Percentiles rank a stretch among this genome's conserved stretches.
phyloP scores from a whole-genome alignment of 1,140 invertebrate species.

The Colletes gigas region DNA sequence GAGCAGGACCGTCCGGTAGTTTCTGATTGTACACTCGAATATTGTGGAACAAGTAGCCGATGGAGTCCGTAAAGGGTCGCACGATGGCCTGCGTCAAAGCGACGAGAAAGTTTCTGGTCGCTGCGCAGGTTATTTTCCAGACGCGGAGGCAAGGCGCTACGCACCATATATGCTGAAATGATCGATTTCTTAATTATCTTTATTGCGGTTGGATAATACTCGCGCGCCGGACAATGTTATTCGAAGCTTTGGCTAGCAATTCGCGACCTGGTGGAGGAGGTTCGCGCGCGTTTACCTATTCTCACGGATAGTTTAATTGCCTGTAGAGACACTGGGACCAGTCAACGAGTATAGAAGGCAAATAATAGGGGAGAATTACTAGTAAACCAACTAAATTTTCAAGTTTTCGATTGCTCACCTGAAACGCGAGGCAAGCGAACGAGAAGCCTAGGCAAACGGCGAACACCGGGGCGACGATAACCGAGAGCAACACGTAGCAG shows the following conservation, averaged over 20 bases:
- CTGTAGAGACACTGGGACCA: too few species aligned
- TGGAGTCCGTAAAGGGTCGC: constrained; percentile 83
- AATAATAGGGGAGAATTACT: too few species aligned
- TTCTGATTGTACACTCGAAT: constrained; percentile 83
- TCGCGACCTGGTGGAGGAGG: not conserved
- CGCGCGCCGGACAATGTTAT: not conserved
- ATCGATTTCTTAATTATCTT: not conserved
- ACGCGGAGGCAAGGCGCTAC: constrained; percentile 84
- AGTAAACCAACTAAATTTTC: too few species aligned
- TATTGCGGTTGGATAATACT: not conserved
- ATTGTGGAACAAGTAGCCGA: constrained; percentile 85
- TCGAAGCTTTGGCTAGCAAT: not conserved
- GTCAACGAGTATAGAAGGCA: too few species aligned
- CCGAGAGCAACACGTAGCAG: constrained; percentile 87
- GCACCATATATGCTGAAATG: constrained; percentile 88
- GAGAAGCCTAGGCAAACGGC: constrained; percentile 86
- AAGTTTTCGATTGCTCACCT: constrained; percentile 78
- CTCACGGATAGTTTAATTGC: too few species aligned
- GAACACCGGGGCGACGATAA: constrained; percentile 85
- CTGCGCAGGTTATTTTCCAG: constrained; percentile 86
- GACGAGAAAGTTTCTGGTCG: constrained; percentile 82
- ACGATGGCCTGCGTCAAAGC: constrained; percentile 84
- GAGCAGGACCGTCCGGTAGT: constrained; percentile 76
- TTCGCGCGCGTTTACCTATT: too few species aligned
- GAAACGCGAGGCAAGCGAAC: constrained; percentile 89